Evolutionary conservation across 2,113 vertebrate species (phyloP), one percentile per base, ranked within the genome.

Genomic region (Sorex fumeus): DNA sequence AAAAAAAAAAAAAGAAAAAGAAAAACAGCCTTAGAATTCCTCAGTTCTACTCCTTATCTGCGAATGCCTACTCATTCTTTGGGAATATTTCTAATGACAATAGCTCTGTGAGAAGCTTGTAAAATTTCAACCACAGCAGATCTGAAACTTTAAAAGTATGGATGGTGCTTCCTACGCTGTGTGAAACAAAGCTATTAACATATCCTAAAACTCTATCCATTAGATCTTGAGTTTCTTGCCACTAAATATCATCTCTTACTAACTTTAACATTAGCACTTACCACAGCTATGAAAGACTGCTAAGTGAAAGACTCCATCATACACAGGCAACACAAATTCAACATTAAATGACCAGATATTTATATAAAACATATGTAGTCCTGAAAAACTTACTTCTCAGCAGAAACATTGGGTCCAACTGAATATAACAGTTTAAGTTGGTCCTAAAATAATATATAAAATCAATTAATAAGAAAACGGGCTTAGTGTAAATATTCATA

Each of bases 351-450:
- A 87, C n/a, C 32, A 79, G 9, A 60, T 75, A 92, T 75, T 81
- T 81, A 94, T 67, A 83, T 77, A 83, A 86, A 50, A 50, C 25
- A 40, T 36, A 72, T 21, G 36, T 79, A 72, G 36, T 75, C 30
- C 45, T 69, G 40, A 83, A 62, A n/a, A 80, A 36, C 96, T 96
- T 98, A 99, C 99, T 98, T 99, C 86, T 99, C 98, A 90, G 99
- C 95, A 93, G 98, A 95, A 93, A 99, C 89, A 95, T 98, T 99
- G 95, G 98, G 96, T 97, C 98, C 99, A 84, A 98, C 79, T 70
- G 97, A 97, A 97, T 99, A 99, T 70, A 99, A 96, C 32, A 98
- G 76, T 88, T 99, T 98, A 97, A 99, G 97, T 96, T 99, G 99
- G 95, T 99, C 99, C 99, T 99, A 97, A 88, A 98, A 97, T 64